These are phyloP conservation scores for Drosophila fulvimacula DNA, from an alignment of 2,888 invertebrate species.

Conservation along the genomic window DNA sequence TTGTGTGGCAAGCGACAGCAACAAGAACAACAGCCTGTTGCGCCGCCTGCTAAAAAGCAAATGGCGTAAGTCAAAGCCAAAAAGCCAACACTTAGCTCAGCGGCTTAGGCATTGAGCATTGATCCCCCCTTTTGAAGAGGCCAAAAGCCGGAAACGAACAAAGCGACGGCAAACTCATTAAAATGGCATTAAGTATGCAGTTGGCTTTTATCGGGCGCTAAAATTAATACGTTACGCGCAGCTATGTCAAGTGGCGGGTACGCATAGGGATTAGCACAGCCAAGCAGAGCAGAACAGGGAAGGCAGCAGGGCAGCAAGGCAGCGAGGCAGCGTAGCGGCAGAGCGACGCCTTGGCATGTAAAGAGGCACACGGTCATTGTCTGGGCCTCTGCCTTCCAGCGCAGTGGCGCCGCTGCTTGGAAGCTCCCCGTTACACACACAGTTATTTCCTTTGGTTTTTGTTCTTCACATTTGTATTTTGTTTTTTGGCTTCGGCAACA, in stretches of 20 bases:
- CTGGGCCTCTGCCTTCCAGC: conserved; percentile 65
- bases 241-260: conserved; percentile 38
- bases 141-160: conserved; percentile 33
- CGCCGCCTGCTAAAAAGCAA: conserved; percentile 10
- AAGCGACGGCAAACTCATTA: conserved; percentile 67
- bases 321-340: conserved; percentile 5
- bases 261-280: conserved; percentile 30
- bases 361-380: conserved; percentile 57
- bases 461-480: neutral
- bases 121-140: conserved; percentile 36
- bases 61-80: conserved; percentile 33
- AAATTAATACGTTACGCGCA: conserved; percentile 59
- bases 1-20: neutral
- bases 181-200: conserved; percentile 72
- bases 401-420: conserved; percentile 55
- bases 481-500: conserved; percentile 53
- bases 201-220: conserved; percentile 59
- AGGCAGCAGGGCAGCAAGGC: neutral
- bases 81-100: conserved; percentile 45
- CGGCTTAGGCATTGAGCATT: conserved; percentile 33
- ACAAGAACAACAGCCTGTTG: conserved; percentile 42
- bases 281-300: neutral
- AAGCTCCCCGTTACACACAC: conserved; percentile 22
- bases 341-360: conserved; percentile 34
- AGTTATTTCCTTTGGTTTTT: neutral